Evolutionary conservation across 2,113 vertebrate genomes (phyloP).

Genomic region (Alosa alosa): DNA sequence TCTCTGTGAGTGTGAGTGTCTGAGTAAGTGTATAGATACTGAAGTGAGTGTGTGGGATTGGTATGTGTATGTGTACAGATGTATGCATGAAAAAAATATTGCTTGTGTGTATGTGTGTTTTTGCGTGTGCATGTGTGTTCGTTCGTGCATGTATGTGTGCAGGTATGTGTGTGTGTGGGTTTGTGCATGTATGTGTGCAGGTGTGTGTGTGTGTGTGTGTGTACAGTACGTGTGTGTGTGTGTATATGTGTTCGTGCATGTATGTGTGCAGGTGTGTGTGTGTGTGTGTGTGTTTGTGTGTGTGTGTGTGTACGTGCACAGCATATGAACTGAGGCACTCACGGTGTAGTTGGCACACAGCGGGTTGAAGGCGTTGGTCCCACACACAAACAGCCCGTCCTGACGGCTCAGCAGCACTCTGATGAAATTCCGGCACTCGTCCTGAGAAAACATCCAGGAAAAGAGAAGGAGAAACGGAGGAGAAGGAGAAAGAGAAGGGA

Average conservation of each 20-base stretch:
- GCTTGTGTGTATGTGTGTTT: no score
- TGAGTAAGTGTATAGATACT: neutral
- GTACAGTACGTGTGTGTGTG: neutral
- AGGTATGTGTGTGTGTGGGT: neutral
- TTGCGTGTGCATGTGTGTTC: no score
- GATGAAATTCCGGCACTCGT: slow-evolving; percentile 93
- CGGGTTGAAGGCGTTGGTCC: slow-evolving; percentile 96
- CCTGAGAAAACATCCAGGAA: slow-evolving; percentile 62
- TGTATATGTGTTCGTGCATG: neutral
- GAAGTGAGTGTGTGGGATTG: neutral
- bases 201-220: neutral
- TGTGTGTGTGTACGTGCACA: neutral
- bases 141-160: no score
- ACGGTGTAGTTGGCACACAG: slow-evolving; percentile 94
- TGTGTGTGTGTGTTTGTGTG: neutral
- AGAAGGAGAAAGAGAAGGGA: neutral
- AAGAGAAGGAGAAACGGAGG: neutral
- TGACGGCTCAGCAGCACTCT: slow-evolving; percentile 87
- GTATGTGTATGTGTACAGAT: neutral
- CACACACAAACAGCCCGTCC: slow-evolving; percentile 86
- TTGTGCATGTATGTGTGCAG: neutral
- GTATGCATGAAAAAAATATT: neutral
- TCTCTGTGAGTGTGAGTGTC: neutral
- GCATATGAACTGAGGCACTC: slow-evolving; percentile 59
- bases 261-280: neutral